Evolutionary conservation across 2,797 vertebrate genomes (phyloP).

Genomic region (Peromyscus nudipes): DNA sequence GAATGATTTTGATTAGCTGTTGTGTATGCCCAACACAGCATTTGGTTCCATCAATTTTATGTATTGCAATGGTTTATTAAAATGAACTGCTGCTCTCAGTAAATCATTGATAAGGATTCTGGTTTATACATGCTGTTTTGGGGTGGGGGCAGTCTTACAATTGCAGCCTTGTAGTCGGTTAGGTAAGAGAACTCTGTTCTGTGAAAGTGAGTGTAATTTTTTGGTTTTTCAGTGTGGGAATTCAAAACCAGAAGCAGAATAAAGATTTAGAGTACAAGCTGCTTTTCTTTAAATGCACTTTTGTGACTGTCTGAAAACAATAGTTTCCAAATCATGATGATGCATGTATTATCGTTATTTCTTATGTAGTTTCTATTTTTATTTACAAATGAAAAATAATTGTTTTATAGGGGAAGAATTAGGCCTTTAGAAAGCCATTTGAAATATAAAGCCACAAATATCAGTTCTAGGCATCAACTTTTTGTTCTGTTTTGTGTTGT

Average conservation of each 20-base stretch:
- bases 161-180: slow-evolving; percentile 12
- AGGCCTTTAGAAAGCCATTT: slow-evolving; percentile 40
- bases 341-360: slow-evolving; percentile 36
- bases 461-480: neutral
- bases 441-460: slow-evolving; percentile 16
- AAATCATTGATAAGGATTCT: slow-evolving; percentile 88
- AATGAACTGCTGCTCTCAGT: slow-evolving; percentile 88
- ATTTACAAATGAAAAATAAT: slow-evolving; percentile 25
- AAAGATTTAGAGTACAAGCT: slow-evolving; percentile 10
- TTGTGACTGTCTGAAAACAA: neutral
- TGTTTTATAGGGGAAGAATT: neutral
- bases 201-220: neutral
- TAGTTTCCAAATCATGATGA: neutral
- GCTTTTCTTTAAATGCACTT: slow-evolving; percentile 15
- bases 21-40: slow-evolving; percentile 88
- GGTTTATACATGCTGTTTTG: slow-evolving; percentile 77
- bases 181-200: neutral
- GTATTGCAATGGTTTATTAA: slow-evolving; percentile 90
- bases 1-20: slow-evolving; percentile 89
- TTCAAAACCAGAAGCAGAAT: slow-evolving; percentile 33
- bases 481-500: neutral
- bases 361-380: slow-evolving; percentile 25
- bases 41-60: slow-evolving; percentile 90
- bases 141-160: slow-evolving; percentile 64
- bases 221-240: neutral